A percentile compares a stretch with the other conserved stretches of the same genome.
Conservation (phyloP, 2,888 invertebrate genomes). For the Thereva nobilitata region DNA sequence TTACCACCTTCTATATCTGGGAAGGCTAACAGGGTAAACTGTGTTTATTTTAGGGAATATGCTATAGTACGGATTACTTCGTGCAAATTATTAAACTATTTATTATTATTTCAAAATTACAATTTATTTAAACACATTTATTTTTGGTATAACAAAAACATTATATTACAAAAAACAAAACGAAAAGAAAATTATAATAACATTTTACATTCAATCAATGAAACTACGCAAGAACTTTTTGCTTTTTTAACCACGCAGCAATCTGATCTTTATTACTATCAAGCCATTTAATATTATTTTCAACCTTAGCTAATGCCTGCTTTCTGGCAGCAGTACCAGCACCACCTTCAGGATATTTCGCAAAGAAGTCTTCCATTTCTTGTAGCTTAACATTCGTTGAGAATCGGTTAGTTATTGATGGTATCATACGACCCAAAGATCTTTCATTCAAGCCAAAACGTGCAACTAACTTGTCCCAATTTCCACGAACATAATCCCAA, state of each 20-base stretch:
- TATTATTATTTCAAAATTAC: too few relatives aligned
- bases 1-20: too few relatives aligned
- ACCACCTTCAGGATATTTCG: conserved; percentile 80
- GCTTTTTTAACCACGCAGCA: conserved; percentile 64
- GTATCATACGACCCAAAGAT: conserved; percentile 76
- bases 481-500: conserved; percentile 81
- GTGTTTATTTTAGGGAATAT: too few relatives aligned
- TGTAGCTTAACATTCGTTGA: conserved; percentile 68
- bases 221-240: too few relatives aligned
- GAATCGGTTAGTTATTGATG: conserved; percentile 70
- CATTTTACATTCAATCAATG: too few relatives aligned
- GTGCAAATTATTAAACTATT: too few relatives aligned
- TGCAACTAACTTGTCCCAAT: conserved; percentile 75
- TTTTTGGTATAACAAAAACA: too few relatives aligned
- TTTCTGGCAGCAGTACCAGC: conserved; percentile 76
- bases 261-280: conserved; percentile 64
- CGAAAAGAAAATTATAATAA: too few relatives aligned
- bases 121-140: too few relatives aligned
- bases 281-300: conserved; percentile 82
- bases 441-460: conserved; percentile 84
- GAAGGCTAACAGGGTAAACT: too few relatives aligned
- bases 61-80: too few relatives aligned
- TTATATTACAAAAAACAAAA: too few relatives aligned
- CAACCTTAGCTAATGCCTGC: conserved; percentile 76
- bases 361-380: conserved; percentile 80